Conservation (phyloP, 1,140 invertebrate genomes). For the Philopotamus ludificatus region DNA sequence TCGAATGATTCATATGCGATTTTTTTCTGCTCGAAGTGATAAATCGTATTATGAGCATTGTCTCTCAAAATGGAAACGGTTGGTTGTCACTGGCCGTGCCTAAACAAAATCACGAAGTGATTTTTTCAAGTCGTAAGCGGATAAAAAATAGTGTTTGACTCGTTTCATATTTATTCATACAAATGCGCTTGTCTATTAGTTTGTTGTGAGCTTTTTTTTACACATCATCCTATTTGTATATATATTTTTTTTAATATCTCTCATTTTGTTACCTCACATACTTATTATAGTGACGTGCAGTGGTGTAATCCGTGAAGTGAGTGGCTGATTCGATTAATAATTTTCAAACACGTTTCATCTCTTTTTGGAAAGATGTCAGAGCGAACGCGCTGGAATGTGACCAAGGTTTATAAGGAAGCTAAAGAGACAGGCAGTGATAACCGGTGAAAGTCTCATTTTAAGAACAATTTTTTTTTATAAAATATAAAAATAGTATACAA, state of each 20-base stretch:
- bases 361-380: too few relatives aligned
- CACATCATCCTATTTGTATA: background rate
- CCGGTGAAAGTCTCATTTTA: too few relatives aligned
- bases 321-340: too few relatives aligned
- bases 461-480: too few relatives aligned
- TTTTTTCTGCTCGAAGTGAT: too few relatives aligned
- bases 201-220: conserved; percentile 5
- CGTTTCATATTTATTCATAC: conserved; percentile 16
- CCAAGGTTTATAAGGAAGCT: too few relatives aligned
- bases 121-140: conserved; percentile 2
- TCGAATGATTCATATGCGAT: too few relatives aligned
- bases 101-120: conserved; percentile 16
- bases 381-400: too few relatives aligned
- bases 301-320: conserved; percentile 26
- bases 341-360: too few relatives aligned
- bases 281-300: conserved; percentile 18
- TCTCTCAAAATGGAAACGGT: conserved; percentile 10
- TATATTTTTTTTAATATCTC: conserved; percentile 19
- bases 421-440: too few relatives aligned
- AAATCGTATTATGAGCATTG: too few relatives aligned
- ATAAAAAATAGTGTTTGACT: conserved; percentile 18
- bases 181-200: conserved; percentile 26
- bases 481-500: too few relatives aligned
- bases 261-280: conserved; percentile 15
- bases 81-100: conserved; percentile 22